Evolutionary conservation across 2,888 invertebrate genomes (phyloP).

Genomic region (Calameuta filiformis): DNA sequence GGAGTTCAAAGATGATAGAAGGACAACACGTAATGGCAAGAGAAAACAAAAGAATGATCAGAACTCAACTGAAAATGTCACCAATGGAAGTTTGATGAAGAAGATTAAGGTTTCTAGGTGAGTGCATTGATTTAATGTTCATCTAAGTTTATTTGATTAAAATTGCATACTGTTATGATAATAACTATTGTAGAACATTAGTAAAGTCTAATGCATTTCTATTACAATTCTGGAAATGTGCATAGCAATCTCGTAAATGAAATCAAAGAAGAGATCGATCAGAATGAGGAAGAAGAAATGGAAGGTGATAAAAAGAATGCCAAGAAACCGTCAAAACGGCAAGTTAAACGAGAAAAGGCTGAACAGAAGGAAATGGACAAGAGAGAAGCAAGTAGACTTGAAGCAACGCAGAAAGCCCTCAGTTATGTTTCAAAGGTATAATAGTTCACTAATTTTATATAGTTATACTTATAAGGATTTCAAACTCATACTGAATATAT

Average conservation of each 20-base stretch:
- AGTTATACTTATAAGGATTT: neutral
- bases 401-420: slow-evolving; percentile 72
- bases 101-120: neutral
- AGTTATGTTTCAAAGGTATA: slow-evolving; percentile 71
- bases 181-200: neutral
- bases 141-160: neutral
- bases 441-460: neutral
- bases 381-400: slow-evolving; percentile 68
- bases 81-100: neutral
- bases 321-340: slow-evolving; percentile 72
- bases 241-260: slow-evolving; percentile 16
- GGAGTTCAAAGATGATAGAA: neutral
- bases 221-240: slow-evolving; percentile 1
- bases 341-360: slow-evolving; percentile 74
- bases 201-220: neutral
- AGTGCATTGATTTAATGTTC: neutral
- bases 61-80: neutral
- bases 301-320: slow-evolving; percentile 36
- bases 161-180: neutral
- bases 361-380: slow-evolving; percentile 70
- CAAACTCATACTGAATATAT: neutral
- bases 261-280: slow-evolving; percentile 40
- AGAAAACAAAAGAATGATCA: neutral
- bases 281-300: slow-evolving; percentile 36
- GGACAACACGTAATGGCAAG: neutral